Conservation (phyloP, 2,113 vertebrate species). For the Chloropsis cyanopogon region DNA sequence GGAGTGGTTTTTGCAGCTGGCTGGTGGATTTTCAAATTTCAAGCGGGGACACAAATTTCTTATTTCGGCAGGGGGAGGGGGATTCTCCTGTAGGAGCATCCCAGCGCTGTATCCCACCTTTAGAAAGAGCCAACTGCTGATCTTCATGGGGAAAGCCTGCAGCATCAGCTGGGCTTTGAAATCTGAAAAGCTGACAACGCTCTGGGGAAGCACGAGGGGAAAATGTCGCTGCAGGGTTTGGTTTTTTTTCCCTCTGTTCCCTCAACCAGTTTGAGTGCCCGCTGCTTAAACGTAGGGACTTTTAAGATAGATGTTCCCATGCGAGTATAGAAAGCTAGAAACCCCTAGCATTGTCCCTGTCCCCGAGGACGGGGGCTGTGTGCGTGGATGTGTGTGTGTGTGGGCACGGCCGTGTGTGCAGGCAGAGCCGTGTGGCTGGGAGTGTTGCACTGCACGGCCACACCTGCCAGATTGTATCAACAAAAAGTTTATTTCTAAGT, state of each 20-base stretch:
- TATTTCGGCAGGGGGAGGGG: neutral
- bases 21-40: conserved; percentile 43
- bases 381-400: conserved; percentile 12
- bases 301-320: conserved; percentile 59
- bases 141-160: neutral
- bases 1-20: conserved; percentile 44
- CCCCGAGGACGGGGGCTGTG: neutral
- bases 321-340: conserved; percentile 53
- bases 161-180: neutral
- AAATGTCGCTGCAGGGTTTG: neutral
- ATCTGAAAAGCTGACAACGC: neutral
- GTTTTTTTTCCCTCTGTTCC: neutral
- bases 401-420: neutral
- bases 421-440: neutral
- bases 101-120: neutral
- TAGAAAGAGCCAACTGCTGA: neutral
- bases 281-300: conserved; percentile 62
- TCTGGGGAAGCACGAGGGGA: neutral
- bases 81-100: neutral
- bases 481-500: conserved; percentile 73
- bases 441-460: neutral
- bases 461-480: conserved; percentile 55
- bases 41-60: neutral
- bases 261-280: neutral
- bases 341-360: conserved; percentile 3